Conservation (phyloP, 2,113 vertebrate species). For the Sinocyclocheilus anshuiensis region DNA sequence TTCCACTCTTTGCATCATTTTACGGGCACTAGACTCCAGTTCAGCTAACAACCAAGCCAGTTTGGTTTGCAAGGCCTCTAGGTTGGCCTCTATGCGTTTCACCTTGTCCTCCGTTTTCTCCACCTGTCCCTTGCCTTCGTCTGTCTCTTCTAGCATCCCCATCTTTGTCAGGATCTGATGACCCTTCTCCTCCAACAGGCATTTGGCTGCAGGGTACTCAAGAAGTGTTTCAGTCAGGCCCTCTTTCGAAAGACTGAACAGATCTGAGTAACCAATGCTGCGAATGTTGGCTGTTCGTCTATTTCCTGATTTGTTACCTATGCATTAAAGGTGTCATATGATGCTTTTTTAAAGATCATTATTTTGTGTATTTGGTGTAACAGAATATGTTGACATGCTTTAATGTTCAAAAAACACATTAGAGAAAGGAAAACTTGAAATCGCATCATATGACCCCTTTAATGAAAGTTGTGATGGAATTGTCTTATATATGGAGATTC, state of each 20-base stretch:
- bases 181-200: constrained; percentile 87
- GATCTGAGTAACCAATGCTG: constrained; percentile 90
- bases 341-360: too few relatives aligned
- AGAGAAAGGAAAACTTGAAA: too few relatives aligned
- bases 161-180: constrained; percentile 86
- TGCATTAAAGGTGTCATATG: too few relatives aligned
- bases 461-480: constrained; percentile 7
- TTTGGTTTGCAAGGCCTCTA: constrained; percentile 83
- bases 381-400: too few relatives aligned
- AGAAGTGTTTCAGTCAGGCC: constrained; percentile 83
- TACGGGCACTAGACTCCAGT: constrained; percentile 80
- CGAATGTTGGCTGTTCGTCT: constrained; percentile 91
- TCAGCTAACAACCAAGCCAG: constrained; percentile 86
- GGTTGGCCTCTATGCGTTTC: constrained; percentile 69
- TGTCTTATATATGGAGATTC: background rate
- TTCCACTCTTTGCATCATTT: constrained; percentile 78
- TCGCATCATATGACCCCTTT: too few relatives aligned
- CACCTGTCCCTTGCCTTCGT: constrained; percentile 57
- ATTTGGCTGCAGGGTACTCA: constrained; percentile 85
- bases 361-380: too few relatives aligned
- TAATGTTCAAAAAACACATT: too few relatives aligned
- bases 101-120: constrained; percentile 71
- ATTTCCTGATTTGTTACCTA: constrained; percentile 90
- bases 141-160: constrained; percentile 79
- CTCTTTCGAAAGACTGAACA: constrained; percentile 92